Conservation (phyloP, 2,797 vertebrate genomes). For the Sphaeramia orbicularis region DNA sequence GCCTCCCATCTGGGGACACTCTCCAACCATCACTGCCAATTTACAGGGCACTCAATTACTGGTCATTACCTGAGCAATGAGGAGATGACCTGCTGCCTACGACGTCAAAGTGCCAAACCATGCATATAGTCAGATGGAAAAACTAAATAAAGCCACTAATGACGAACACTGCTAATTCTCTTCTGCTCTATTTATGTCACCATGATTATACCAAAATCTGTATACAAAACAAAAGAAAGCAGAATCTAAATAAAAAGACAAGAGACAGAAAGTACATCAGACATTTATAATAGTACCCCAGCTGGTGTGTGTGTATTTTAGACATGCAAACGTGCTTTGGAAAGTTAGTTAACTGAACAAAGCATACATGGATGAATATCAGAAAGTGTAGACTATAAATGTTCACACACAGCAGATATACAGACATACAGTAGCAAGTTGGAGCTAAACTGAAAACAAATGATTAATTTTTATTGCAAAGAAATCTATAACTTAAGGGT, state of each 20-base stretch:
- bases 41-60: conserved; percentile 68
- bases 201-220: conserved; percentile 23
- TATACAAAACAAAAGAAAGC: not conserved
- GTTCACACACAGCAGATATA: conserved; percentile 23
- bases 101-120: conserved; percentile 39
- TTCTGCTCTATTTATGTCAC: conserved; percentile 20
- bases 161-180: conserved; percentile 11
- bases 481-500: conserved; percentile 51
- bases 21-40: conserved; percentile 68
- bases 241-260: not conserved
- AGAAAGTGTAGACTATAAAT: conserved; percentile 37
- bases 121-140: conserved; percentile 43
- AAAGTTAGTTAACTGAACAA: conserved; percentile 58
- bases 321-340: conserved; percentile 24
- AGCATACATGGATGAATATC: conserved; percentile 51
- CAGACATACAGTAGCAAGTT: conserved; percentile 28
- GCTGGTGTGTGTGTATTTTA: not conserved
- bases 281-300: not conserved
- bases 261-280: conserved; percentile 7
- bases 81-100: conserved; percentile 42
- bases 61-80: conserved; percentile 59
- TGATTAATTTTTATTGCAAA: conserved; percentile 65
- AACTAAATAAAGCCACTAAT: conserved; percentile 24
- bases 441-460: conserved; percentile 70
- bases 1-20: conserved; percentile 52